These are phyloP conservation scores for Aptenodytes patagonicus DNA, from an alignment of 2,113 vertebrate species.

Conservation along the genomic window DNA sequence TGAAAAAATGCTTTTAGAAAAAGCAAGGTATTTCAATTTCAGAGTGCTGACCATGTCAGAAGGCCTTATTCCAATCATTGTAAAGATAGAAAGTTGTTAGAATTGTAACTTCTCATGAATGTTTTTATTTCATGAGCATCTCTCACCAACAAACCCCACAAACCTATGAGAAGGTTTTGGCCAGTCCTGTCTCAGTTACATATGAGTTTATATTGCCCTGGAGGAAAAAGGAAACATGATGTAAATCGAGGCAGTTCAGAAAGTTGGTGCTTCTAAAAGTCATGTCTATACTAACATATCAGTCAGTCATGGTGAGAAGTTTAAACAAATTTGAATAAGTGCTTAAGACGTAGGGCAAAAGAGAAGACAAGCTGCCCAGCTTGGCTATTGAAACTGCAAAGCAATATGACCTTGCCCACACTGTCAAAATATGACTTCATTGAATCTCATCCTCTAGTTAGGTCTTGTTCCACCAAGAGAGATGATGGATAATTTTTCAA, in stretches of 20 bases:
- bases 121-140: neutral
- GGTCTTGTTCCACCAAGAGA: neutral
- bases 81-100: neutral
- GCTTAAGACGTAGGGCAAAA: neutral
- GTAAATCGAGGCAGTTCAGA: neutral
- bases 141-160: neutral
- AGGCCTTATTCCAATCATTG: neutral
- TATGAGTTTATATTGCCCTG: neutral
- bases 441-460: neutral
- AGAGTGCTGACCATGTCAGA: neutral
- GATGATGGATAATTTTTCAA: slow-evolving; percentile 49
- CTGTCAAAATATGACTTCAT: neutral
- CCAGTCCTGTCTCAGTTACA: neutral
- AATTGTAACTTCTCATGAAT: neutral
- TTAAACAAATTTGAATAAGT: neutral
- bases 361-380: neutral
- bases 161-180: neutral
- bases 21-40: neutral
- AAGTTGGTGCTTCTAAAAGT: neutral
- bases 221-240: neutral
- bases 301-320: neutral
- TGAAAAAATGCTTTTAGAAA: neutral
- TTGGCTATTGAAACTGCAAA: neutral
- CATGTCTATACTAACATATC: neutral
- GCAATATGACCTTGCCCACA: neutral